Percentiles rank a stretch among this genome's conserved stretches.
These are phyloP conservation scores for Phalacrocorax pelagicus DNA, from an alignment of 2,113 vertebrate species.

Conservation along the genomic window DNA sequence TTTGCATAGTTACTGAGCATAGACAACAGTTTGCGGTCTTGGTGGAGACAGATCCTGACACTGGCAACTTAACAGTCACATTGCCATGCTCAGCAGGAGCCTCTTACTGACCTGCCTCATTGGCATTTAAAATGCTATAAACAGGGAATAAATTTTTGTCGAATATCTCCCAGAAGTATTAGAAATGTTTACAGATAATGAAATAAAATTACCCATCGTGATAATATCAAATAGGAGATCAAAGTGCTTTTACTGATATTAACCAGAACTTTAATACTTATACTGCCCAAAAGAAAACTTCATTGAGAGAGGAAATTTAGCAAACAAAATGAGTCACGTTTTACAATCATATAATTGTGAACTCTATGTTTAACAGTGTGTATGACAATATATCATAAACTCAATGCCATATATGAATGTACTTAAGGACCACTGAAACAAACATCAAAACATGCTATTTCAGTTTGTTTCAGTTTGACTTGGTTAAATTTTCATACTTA, in stretches of 20 bases:
- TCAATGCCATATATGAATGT: not conserved
- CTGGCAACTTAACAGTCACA: not conserved
- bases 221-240: not conserved
- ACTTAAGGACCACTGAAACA: not conserved
- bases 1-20: not conserved
- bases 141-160: not conserved
- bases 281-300: not conserved
- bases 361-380: not conserved
- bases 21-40: not conserved
- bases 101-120: not conserved
- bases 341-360: not conserved
- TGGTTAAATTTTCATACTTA: not conserved
- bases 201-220: not conserved
- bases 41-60: not conserved
- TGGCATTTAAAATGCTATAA: not conserved
- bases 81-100: not conserved
- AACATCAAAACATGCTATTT: slow-evolving; percentile 8
- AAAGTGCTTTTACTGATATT: not conserved
- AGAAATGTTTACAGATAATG: not conserved
- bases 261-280: not conserved
- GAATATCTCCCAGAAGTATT: not conserved
- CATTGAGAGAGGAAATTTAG: not conserved
- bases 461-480: not conserved
- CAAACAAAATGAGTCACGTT: not conserved
- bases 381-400: not conserved